Conservation (phyloP, 1,140 invertebrate genomes). For the Ceratina australensis region DNA sequence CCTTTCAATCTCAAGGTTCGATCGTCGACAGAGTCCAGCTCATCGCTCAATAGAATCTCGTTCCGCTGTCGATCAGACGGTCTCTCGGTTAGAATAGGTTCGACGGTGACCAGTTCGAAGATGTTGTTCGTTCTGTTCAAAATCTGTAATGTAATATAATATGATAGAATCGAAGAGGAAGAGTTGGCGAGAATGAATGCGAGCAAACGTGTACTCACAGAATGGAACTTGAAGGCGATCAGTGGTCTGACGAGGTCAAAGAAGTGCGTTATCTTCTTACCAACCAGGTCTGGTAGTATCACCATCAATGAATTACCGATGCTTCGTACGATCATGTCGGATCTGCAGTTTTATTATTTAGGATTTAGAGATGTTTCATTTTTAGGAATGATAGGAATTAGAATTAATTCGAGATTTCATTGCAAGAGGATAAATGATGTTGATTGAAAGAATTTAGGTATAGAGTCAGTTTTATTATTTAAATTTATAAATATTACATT, state of each 20-base stretch:
- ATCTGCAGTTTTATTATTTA: slow-evolving; percentile 79
- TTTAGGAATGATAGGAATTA: too few species aligned
- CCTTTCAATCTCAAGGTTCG: slow-evolving; percentile 91
- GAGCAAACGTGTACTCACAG: slow-evolving; percentile 84
- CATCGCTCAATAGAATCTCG: slow-evolving; percentile 82
- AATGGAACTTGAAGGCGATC: slow-evolving; percentile 96
- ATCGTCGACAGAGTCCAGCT: slow-evolving; percentile 82
- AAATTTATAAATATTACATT: too few species aligned
- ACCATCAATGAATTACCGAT: slow-evolving; percentile 96
- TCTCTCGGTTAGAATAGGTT: slow-evolving; percentile 87
- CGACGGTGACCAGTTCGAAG: slow-evolving; percentile 94
- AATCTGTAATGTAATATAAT: slow-evolving; percentile 90
- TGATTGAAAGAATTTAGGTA: too few species aligned
- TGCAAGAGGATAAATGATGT: too few species aligned
- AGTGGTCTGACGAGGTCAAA: slow-evolving; percentile 94
- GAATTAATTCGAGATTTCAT: too few species aligned
- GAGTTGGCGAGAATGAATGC: background rate
- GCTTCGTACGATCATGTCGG: slow-evolving; percentile 93
- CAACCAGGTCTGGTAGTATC: slow-evolving; percentile 91
- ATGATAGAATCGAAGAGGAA: too few species aligned
- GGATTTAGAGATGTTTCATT: too few species aligned
- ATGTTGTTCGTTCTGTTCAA: slow-evolving; percentile 96
- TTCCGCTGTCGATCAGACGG: slow-evolving; percentile 79
- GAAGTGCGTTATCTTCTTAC: slow-evolving; percentile 93
- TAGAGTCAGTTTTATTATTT: too few species aligned